A percentile compares a stretch with the other conserved stretches of the same genome.
phyloP scores from a whole-genome alignment of 1,140 invertebrate species.

The Eriocheir sinensis region DNA sequence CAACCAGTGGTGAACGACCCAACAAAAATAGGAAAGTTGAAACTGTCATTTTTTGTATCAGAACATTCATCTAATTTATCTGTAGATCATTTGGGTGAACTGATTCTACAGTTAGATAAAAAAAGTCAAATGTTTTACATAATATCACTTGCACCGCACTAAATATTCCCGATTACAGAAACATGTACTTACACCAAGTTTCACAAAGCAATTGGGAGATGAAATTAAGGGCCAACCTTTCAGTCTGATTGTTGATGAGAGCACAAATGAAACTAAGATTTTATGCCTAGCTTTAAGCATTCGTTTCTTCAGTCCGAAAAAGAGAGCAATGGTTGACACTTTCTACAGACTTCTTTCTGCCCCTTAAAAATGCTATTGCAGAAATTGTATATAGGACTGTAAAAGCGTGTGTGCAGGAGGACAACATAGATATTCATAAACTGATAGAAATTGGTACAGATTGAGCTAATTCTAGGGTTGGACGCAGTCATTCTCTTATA shows the following conservation, averaged over 20 bases:
- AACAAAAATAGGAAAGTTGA: constrained; percentile 51
- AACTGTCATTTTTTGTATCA: constrained; percentile 48
- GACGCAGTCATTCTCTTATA: neutral
- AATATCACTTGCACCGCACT: too few species aligned
- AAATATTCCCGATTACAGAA: too few species aligned
- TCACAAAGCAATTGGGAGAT: too few species aligned
- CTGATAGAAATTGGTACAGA: constrained; percentile 42
- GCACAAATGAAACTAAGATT: too few species aligned
- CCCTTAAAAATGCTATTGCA: constrained; percentile 11
- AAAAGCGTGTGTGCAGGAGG: constrained; percentile 8
- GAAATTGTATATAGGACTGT: neutral
- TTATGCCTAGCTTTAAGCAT: constrained; percentile 27
- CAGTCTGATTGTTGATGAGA: too few species aligned
- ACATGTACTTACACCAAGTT: constrained; percentile 57
- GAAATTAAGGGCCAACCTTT: too few species aligned
- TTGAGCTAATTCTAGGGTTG: constrained; percentile 38
- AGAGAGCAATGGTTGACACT: neutral
- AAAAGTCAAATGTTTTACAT: constrained; percentile 2
- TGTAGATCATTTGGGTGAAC: constrained; percentile 59
- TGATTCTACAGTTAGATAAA: constrained; percentile 52
- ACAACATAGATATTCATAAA: neutral
- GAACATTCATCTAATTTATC: constrained; percentile 48
- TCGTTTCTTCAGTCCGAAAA: neutral
- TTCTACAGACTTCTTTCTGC: constrained; percentile 24
- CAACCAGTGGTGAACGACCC: constrained; percentile 34